These are phyloP conservation scores for Ataeniobius toweri DNA, from an alignment of 2,797 vertebrate species.

Conservation along the genomic window DNA sequence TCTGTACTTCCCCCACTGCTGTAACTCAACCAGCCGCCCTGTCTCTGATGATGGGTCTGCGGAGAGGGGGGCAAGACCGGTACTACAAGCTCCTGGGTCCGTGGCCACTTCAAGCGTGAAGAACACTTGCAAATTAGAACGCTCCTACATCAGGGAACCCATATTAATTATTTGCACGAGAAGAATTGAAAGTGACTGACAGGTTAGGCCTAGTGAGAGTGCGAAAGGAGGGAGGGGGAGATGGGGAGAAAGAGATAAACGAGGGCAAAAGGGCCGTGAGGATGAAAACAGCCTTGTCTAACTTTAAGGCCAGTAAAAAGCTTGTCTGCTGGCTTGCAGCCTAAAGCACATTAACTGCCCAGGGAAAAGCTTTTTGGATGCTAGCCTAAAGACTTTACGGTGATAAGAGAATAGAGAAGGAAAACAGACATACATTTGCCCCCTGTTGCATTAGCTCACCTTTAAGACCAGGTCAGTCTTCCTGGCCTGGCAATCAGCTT, in stretches of 20 bases:
- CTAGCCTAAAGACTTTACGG: constrained; percentile 77
- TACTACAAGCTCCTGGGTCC: constrained; percentile 80
- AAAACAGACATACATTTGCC: constrained; percentile 60
- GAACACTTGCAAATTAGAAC: constrained; percentile 86
- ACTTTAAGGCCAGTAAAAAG: constrained; percentile 74
- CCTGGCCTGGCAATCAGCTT: constrained; percentile 54
- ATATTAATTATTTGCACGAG: constrained; percentile 84
- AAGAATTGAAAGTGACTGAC: constrained; percentile 82
- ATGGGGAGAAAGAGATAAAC: constrained; percentile 49
- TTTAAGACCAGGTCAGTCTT: constrained; percentile 55
- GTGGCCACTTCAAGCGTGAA: constrained; percentile 81
- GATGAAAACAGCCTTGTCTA: constrained; percentile 72
- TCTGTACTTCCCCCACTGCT: constrained; percentile 65
- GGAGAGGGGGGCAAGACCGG: constrained; percentile 68
- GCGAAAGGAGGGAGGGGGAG: constrained; percentile 26
- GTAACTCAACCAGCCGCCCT: constrained; percentile 75
- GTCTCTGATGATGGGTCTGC: constrained; percentile 74
- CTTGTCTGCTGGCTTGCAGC: constrained; percentile 74
- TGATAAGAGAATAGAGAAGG: constrained; percentile 68
- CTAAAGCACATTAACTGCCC: constrained; percentile 81
- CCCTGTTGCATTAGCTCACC: constrained; percentile 62
- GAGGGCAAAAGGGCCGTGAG: constrained; percentile 42
- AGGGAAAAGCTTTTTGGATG: constrained; percentile 79
- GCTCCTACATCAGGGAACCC: constrained; percentile 76
- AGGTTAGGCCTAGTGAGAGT: constrained; percentile 73